Conservation (phyloP, 2,113 vertebrate genomes). For the Caracal caracal region DNA sequence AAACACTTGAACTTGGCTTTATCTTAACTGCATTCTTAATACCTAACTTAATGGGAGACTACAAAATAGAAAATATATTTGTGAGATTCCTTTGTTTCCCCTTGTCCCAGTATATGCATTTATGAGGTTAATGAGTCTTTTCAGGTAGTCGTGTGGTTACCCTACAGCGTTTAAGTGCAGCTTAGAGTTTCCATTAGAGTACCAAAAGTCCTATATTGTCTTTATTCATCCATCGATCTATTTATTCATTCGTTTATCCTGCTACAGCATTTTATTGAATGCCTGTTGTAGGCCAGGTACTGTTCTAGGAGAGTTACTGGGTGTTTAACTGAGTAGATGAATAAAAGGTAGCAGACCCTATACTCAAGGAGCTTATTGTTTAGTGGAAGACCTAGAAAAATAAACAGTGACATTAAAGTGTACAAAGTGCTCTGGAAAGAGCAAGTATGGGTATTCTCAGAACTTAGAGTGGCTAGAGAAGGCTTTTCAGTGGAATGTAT, state of each 20-base stretch:
- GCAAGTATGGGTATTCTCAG: background rate
- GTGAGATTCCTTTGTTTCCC: slow-evolving; percentile 22
- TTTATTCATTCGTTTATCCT: background rate
- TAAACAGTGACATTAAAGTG: background rate
- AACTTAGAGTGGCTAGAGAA: background rate
- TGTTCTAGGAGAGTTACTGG: background rate
- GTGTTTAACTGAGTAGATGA: background rate
- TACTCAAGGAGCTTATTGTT: background rate
- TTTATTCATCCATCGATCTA: background rate
- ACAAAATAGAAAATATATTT: slow-evolving; percentile 7
- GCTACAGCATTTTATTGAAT: slow-evolving; percentile 44
- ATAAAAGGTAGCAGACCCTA: background rate
- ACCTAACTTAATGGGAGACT: background rate
- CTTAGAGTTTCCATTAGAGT: background rate
- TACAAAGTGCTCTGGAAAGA: background rate
- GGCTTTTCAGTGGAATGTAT: background rate
- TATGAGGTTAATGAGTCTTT: background rate
- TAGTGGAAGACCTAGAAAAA: background rate
- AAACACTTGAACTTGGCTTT: slow-evolving; percentile 14
- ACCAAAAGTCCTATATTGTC: background rate
- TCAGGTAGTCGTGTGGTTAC: background rate
- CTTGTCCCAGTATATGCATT: background rate
- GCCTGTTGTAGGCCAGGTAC: background rate
- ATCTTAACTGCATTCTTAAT: background rate
- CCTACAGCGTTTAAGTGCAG: background rate